phyloP scores from a whole-genome alignment of 1,140 invertebrate species.

The Diuraphis noxia region DNA sequence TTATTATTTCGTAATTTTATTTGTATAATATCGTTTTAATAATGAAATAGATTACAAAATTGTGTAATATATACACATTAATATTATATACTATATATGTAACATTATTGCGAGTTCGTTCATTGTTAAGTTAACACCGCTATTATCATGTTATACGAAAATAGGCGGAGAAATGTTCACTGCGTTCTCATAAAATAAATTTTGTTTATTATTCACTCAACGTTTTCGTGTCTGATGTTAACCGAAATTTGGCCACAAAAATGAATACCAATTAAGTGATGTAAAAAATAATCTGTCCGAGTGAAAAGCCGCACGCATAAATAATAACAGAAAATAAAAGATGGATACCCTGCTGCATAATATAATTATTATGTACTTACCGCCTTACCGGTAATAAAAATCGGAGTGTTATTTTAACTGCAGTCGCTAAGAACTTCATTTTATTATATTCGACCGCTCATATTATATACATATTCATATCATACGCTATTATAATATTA shows the following conservation, averaged over 20 bases:
- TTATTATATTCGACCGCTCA: neutral
- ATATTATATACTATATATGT: neutral
- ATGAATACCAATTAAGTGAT: constrained; percentile 21
- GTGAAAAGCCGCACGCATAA: neutral
- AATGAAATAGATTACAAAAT: neutral
- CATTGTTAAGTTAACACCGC: neutral
- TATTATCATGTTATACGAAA: neutral
- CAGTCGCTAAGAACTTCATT: neutral
- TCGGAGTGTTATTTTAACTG: neutral
- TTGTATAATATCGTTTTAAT: neutral
- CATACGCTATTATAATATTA: too few relatives aligned
- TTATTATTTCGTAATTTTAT: neutral
- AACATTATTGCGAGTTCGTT: neutral
- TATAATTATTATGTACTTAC: neutral
- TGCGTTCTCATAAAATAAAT: neutral
- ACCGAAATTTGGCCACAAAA: constrained; percentile 6
- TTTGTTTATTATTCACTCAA: constrained; percentile 2
- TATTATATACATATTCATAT: too few relatives aligned
- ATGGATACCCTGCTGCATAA: neutral
- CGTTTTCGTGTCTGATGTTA: constrained; percentile 12
- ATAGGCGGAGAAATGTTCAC: neutral
- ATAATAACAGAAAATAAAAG: neutral
- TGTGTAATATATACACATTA: neutral
- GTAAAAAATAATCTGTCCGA: neutral
- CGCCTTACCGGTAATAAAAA: constrained; percentile 1